Evolutionary conservation across 2,888 invertebrate species (phyloP).

Genomic region (Pegoplata infirma): DNA sequence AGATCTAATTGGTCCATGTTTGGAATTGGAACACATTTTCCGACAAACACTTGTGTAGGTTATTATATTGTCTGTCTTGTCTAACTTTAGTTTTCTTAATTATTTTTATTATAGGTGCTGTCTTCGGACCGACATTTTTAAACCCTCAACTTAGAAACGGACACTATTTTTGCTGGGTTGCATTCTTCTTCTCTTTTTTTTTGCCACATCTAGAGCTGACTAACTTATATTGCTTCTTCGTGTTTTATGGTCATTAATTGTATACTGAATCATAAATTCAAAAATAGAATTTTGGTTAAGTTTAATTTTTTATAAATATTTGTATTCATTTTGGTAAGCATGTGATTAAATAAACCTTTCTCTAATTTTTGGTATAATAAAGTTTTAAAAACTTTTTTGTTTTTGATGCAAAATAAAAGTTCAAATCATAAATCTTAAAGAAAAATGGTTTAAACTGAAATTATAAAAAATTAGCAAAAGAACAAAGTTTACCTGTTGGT

Average conservation of each 20-base stretch:
- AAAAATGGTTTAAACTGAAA: not conserved
- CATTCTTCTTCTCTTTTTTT: not conserved
- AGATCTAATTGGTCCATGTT: no score
- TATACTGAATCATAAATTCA: slow-evolving; percentile 19
- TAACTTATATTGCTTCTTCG: slow-evolving; percentile 39
- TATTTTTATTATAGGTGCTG: no score
- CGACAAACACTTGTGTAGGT: no score
- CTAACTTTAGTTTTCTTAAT: no score
- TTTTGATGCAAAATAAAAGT: slow-evolving; percentile 2
- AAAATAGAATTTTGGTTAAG: not conserved
- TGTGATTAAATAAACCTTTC: slow-evolving; percentile 19
- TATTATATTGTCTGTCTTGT: no score
- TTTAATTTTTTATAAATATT: not conserved
- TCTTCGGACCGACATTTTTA: no score
- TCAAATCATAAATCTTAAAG: slow-evolving; percentile 16
- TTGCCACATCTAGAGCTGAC: not conserved
- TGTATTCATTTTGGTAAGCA: not conserved
- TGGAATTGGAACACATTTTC: no score
- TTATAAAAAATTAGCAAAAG: not conserved
- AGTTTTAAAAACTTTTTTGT: no score
- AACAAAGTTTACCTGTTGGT: no score
- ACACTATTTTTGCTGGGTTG: no score
- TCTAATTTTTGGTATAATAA: not conserved
- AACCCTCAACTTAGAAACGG: no score
- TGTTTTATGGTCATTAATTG: slow-evolving; percentile 57